A percentile compares a stretch with the other conserved stretches of the same genome.
phyloP scores from a whole-genome alignment of 2,888 invertebrate genomes.

The Chromoteleia sp. region DNA sequence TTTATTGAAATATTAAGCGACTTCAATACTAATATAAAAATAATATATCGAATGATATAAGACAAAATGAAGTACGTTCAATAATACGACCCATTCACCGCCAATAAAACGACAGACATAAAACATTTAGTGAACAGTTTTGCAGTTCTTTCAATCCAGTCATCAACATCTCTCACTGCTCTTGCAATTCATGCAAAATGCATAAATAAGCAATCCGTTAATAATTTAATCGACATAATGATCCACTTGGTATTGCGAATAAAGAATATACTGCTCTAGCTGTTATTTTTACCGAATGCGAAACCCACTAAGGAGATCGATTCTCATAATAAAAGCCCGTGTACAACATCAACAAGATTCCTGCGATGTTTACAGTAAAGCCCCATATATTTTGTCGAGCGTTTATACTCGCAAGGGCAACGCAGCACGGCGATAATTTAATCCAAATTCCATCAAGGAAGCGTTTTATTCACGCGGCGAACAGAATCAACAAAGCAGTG shows the following conservation, averaged over 20 bases:
- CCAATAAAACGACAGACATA: slow-evolving; percentile 3
- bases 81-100: slow-evolving; percentile 20
- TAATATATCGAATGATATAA: slow-evolving; percentile 14
- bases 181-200: slow-evolving; percentile 10
- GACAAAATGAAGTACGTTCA: not conserved
- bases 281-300: slow-evolving; percentile 21
- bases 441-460: slow-evolving; percentile 54
- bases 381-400: slow-evolving; percentile 25
- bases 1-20: slow-evolving; percentile 31
- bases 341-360: slow-evolving; percentile 45
- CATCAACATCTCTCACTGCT: not conserved
- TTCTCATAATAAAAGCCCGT: slow-evolving; percentile 41
- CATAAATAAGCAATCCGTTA: slow-evolving; percentile 37
- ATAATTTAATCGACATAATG: slow-evolving; percentile 18
- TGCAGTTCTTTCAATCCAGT: slow-evolving; percentile 5
- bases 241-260: slow-evolving; percentile 14
- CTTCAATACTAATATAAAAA: slow-evolving; percentile 11
- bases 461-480: slow-evolving; percentile 4
- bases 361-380: slow-evolving; percentile 44
- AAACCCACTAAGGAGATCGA: slow-evolving; percentile 22
- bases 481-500: slow-evolving; percentile 48
- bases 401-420: not conserved
- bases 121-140: slow-evolving; percentile 3
- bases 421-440: slow-evolving; percentile 50
- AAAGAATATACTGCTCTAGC: not conserved